phyloP scores from a whole-genome alignment of 1,140 invertebrate genomes.

The Copidosoma floridanum region DNA sequence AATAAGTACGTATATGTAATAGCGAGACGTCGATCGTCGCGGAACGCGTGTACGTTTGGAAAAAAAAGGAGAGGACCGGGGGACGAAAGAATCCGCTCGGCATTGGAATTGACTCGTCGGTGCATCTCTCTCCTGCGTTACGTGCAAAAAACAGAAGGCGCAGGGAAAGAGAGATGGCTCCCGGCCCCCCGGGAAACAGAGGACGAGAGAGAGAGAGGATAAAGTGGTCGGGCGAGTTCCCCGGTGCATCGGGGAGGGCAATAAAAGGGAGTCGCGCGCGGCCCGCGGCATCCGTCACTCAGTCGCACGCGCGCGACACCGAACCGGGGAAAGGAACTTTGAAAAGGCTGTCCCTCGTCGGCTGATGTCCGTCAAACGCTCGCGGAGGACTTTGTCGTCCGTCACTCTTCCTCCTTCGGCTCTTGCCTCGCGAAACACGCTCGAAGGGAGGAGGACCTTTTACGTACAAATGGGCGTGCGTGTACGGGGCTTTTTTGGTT shows the following conservation, averaged over 20 bases:
- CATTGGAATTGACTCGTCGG: slow-evolving; percentile 53
- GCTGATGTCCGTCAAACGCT: slow-evolving; percentile 39
- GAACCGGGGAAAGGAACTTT: no score
- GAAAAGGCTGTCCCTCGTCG: slow-evolving; percentile 14
- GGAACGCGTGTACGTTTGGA: not conserved
- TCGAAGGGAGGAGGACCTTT: not conserved
- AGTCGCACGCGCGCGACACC: slow-evolving; percentile 40
- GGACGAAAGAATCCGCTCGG: slow-evolving; percentile 31
- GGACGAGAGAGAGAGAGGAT: slow-evolving; percentile 38
- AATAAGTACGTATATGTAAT: no score
- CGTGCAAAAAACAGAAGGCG: not conserved
- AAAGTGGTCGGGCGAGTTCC: slow-evolving; percentile 51
- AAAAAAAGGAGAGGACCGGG: not conserved
- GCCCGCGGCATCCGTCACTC: slow-evolving; percentile 49
- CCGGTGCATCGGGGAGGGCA: slow-evolving; percentile 1
- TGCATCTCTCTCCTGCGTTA: not conserved
- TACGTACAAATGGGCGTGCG: slow-evolving; percentile 8
- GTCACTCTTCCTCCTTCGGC: slow-evolving; percentile 16
- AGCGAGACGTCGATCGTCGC: no score
- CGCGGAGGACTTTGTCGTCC: slow-evolving; percentile 19
- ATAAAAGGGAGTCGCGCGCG: slow-evolving; percentile 15
- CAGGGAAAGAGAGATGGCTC: not conserved
- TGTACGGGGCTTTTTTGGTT: no score
- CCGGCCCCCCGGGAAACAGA: slow-evolving; percentile 10
- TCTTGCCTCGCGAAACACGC: no score